Evolutionary conservation across 2,797 vertebrate genomes (phyloP), one percentile per base, ranked within the genome.

Genomic region (Meda fulgida): DNA sequence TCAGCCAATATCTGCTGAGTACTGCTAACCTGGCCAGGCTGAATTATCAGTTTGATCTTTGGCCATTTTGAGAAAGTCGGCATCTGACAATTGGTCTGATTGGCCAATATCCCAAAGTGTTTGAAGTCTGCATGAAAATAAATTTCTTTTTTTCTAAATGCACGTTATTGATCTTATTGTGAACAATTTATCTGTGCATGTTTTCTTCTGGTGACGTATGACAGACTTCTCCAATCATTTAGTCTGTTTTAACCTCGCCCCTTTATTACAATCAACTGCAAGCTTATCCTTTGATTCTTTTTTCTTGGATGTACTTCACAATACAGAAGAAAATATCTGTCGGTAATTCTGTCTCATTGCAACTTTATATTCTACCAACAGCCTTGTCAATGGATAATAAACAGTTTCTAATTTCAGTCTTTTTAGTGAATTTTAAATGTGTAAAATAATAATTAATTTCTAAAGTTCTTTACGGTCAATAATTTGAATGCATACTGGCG

Each of bases 371-470:
- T 63, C 58, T 3, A 66, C 65, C 65, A 36, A 21, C 8, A 36
- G 8, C 48, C 73, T n/a, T 76, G 21, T 16, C 19, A 36, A 9
- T 16, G 31, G 48, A 36, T 55, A 55, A 36, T 55, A n/a, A 55
- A 53, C 13, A 7, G 48, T 55, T 36, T 76, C 21, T 36, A 14
- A 21, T 55, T 76, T 55, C 6, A 53, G 21, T 55, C 3, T 76
- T 76, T 75, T 76, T n/a, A n/a, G 21, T 34, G 72, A 29, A 34
- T 51, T 73, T 21, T 73, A 73, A 75, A 34, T 75, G 5, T 53
- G 10, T 34, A 14, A 53, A 48, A 48, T 48, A 53, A 75, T 53
- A 2, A 14, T 23, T 10, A 0, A 73, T 48, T 48, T 55, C 21
- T 4, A 9, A 55, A 10, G 53, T n/a, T 8, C 53, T 75, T 53